These are phyloP conservation scores for Forficula auricularia DNA, from an alignment of 1,140 invertebrate genomes.

Conservation along the genomic window DNA sequence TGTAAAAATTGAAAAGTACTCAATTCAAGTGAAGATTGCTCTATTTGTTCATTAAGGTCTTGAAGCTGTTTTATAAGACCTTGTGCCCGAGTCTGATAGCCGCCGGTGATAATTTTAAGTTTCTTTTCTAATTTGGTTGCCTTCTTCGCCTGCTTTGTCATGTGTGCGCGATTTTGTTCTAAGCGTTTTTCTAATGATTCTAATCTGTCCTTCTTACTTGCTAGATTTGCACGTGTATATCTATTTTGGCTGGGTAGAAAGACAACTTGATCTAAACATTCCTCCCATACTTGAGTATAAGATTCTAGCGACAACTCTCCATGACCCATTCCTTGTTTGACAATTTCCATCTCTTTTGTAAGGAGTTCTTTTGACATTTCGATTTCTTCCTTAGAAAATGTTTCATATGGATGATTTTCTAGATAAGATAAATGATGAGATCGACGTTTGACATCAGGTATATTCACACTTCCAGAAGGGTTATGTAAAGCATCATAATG, in stretches of 20 bases:
- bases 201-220: conserved; percentile 86
- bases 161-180: conserved; percentile 82
- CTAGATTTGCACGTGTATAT: conserved; percentile 84
- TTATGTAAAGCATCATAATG: conserved; percentile 70
- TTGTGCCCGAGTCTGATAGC: conserved; percentile 75
- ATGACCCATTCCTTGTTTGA: conserved; percentile 85
- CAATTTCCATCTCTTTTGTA: conserved; percentile 68
- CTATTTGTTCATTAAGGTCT: conserved; percentile 75
- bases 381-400: conserved; percentile 52
- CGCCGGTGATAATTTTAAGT: conserved; percentile 79
- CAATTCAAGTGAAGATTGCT: conserved; percentile 72
- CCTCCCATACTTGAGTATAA: conserved; percentile 92
- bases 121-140: conserved; percentile 98
- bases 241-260: conserved; percentile 75
- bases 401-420: conserved; percentile 68
- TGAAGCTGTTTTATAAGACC: conserved; percentile 77
- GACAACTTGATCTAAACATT: conserved; percentile 72
- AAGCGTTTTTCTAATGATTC: conserved; percentile 84
- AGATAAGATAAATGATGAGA: conserved; percentile 57
- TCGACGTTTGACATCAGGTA: conserved; percentile 22
- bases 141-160: conserved; percentile 87
- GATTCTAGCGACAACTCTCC: conserved; percentile 80
- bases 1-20: conserved; percentile 84
- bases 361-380: conserved; percentile 44
- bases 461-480: conserved; percentile 32